Evolutionary conservation across 2,113 vertebrate genomes (phyloP).

Genomic region (Potamarius usumacintae): DNA sequence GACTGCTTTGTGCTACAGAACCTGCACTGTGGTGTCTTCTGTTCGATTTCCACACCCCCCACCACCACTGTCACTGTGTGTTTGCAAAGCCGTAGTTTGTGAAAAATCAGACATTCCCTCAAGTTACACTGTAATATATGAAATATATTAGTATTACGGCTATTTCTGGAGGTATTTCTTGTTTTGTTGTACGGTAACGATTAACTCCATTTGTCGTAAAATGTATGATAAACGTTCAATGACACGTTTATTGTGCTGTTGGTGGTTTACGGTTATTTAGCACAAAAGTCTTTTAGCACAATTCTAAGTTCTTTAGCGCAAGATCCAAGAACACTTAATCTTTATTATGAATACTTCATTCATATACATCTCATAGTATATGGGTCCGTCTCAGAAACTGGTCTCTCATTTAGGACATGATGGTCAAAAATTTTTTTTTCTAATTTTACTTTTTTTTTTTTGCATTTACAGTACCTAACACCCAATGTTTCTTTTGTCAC

Average conservation of each 20-base stretch:
- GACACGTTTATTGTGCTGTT: not conserved
- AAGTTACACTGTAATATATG: not conserved
- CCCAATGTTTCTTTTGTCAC: too few species aligned
- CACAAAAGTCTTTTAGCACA: too few species aligned
- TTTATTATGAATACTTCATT: too few species aligned
- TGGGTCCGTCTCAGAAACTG: too few species aligned
- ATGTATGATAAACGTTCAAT: not conserved
- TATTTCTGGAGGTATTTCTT: not conserved
- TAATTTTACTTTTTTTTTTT: too few species aligned
- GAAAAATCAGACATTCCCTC: not conserved
- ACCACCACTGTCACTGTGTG: not conserved
- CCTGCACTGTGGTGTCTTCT: not conserved
- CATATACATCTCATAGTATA: too few species aligned
- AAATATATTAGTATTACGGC: not conserved
- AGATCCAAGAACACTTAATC: too few species aligned
- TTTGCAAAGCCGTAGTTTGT: not conserved
- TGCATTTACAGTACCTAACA: too few species aligned
- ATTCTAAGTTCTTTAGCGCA: too few species aligned
- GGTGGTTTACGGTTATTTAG: too few species aligned
- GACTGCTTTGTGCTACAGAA: not conserved
- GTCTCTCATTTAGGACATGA: too few species aligned
- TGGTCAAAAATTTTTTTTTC: too few species aligned
- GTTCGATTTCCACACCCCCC: not conserved
- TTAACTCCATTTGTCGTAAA: not conserved
- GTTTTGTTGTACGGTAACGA: not conserved